phyloP scores from a whole-genome alignment of 2,888 invertebrate genomes.

The Drosophila greeni region DNA sequence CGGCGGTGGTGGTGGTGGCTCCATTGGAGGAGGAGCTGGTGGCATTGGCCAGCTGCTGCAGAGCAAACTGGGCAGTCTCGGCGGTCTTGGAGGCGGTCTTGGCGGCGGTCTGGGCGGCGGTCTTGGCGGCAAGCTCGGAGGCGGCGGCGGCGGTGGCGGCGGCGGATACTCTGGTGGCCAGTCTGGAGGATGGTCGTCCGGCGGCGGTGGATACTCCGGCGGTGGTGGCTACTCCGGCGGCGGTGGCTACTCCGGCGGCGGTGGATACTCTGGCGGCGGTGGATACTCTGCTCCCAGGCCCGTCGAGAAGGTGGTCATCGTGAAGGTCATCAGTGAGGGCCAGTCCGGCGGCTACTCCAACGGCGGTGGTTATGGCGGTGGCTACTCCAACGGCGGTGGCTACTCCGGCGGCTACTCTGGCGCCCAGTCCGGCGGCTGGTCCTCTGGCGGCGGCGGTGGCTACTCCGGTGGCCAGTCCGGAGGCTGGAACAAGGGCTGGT shows the following conservation, averaged over 20 bases:
- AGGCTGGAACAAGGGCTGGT: constrained; percentile 64
- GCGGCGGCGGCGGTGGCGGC: constrained; percentile 34
- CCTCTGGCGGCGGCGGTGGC: constrained; percentile 53
- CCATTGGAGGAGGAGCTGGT: constrained; percentile 46
- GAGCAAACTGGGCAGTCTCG: constrained; percentile 59
- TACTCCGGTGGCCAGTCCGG: constrained; percentile 43
- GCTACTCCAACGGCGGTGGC: constrained; percentile 30
- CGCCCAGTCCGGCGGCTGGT: constrained; percentile 48
- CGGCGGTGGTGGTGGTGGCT: constrained; percentile 53
- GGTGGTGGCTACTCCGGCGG: constrained; percentile 39
- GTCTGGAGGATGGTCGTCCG: constrained; percentile 31
- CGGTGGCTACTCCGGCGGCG: constrained; percentile 27
- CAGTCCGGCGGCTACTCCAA: constrained; percentile 30
- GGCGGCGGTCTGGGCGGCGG: constrained; percentile 42
- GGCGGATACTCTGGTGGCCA: constrained; percentile 42
- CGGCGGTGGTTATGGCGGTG: constrained; percentile 36
- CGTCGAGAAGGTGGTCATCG: constrained; percentile 43
- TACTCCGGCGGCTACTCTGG: constrained; percentile 47
- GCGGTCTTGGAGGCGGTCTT: constrained; percentile 28
- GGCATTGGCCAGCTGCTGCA: constrained; percentile 56
- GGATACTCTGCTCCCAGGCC: constrained; percentile 43
- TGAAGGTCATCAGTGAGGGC: constrained; percentile 44
- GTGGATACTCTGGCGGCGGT: constrained; percentile 42
- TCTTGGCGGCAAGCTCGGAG: constrained; percentile 36
- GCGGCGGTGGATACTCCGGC: constrained; percentile 44